These are phyloP conservation scores for Melinaea marsaeus DNA, from an alignment of 2,888 invertebrate genomes.

Conservation along the genomic window DNA sequence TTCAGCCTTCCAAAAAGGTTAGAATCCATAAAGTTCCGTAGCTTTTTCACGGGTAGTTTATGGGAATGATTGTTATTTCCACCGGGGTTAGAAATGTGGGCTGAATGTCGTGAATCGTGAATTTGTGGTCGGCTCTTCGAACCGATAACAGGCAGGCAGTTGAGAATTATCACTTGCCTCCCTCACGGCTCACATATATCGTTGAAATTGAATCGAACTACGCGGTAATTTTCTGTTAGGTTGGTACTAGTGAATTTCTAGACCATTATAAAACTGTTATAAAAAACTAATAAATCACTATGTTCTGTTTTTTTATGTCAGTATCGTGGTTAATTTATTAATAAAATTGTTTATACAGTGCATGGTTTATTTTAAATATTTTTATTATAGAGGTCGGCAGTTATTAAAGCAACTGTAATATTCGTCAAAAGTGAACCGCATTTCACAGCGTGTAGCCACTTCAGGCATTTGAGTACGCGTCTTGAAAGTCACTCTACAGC, in stretches of 20 bases:
- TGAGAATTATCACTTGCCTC: slow-evolving; percentile 38
- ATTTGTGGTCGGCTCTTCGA: slow-evolving; percentile 37
- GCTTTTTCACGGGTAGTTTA: slow-evolving; percentile 38
- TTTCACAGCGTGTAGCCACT: slow-evolving; percentile 20
- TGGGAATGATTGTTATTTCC: slow-evolving; percentile 39
- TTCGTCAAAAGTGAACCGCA: slow-evolving; percentile 11
- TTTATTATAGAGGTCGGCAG: not conserved
- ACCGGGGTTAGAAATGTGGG: slow-evolving; percentile 19
- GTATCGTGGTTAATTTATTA: not conserved
- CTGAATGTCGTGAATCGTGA: slow-evolving; percentile 34
- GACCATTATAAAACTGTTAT: no score
- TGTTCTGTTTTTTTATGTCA: not conserved
- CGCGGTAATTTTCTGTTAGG: slow-evolving; percentile 21
- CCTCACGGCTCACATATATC: slow-evolving; percentile 33
- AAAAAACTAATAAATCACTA: no score
- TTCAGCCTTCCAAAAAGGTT: not conserved
- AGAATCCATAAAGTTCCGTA: slow-evolving; percentile 14
- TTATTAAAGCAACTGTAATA: slow-evolving; percentile 14
- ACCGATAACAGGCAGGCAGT: slow-evolving; percentile 39
- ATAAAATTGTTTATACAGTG: not conserved
- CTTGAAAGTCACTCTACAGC: slow-evolving; percentile 23
- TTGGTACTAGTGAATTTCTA: not conserved
- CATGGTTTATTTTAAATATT: not conserved
- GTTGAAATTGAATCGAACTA: slow-evolving; percentile 32
- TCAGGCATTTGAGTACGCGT: slow-evolving; percentile 21